Evolutionary conservation across 2,888 invertebrate species (phyloP).

Genomic region (Carcina quercana): DNA sequence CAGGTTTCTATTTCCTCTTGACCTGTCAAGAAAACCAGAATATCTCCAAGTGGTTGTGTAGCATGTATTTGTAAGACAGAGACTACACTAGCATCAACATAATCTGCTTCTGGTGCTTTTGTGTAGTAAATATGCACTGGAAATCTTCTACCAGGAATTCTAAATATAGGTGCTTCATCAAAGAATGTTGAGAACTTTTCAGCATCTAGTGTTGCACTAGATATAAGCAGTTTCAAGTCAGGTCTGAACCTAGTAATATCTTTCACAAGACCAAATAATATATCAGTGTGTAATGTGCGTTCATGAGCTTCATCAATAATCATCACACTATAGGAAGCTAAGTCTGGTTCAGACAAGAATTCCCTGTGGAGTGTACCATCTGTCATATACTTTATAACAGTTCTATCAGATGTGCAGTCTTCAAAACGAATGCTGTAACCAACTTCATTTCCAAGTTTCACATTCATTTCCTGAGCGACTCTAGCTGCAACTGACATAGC

Average conservation of each 20-base stretch:
- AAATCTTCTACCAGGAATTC: conserved; percentile 97
- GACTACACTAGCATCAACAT: conserved; percentile 98
- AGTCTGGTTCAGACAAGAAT: conserved; percentile 97
- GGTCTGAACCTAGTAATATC: conserved; percentile 95
- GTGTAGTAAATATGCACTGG: conserved; percentile 99
- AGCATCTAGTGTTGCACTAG: conserved; percentile 98
- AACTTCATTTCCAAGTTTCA: conserved; percentile 95
- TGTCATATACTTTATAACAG: conserved; percentile 98
- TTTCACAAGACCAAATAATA: conserved; percentile 97
- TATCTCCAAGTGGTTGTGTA: conserved; percentile 96
- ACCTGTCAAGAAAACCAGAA: conserved; percentile 96
- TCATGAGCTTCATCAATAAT: conserved; percentile 99
- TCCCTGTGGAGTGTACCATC: conserved; percentile 98
- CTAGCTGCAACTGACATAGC: conserved; percentile 99
- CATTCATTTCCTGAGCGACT: conserved; percentile 98
- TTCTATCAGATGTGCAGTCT: conserved; percentile 98
- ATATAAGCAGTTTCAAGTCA: conserved; percentile 96
- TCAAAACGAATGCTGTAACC: conserved; percentile 97
- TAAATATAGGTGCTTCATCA: conserved; percentile 98
- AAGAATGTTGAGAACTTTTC: conserved; percentile 98
- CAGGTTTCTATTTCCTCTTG: conserved; percentile 94
- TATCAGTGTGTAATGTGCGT: conserved; percentile 97
- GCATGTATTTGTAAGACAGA: conserved; percentile 98
- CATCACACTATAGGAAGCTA: conserved; percentile 97
- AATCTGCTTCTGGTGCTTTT: conserved; percentile 99